Evolutionary conservation across 2,797 vertebrate species (phyloP).

Genomic region (Dipus sagitta): DNA sequence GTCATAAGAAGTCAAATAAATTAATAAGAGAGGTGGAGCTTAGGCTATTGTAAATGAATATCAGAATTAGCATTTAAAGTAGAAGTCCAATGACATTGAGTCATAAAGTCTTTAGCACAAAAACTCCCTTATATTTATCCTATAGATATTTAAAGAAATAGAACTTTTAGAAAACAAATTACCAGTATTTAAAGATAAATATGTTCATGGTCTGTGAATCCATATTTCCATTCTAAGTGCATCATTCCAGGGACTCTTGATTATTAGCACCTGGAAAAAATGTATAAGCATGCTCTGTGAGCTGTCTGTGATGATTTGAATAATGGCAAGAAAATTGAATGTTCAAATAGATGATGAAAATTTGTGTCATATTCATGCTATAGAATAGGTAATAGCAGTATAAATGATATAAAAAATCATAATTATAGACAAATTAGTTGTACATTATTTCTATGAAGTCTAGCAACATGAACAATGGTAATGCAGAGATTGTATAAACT

Average conservation of each 20-base stretch:
- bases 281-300: neutral
- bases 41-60: neutral
- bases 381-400: neutral
- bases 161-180: neutral
- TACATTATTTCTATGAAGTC: neutral
- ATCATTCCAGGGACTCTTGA: neutral
- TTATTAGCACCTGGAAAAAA: neutral
- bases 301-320: neutral
- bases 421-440: neutral
- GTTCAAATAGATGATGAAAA: neutral
- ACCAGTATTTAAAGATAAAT: neutral
- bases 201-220: neutral
- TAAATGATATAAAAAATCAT: neutral
- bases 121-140: neutral
- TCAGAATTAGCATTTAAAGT: conserved; percentile 11
- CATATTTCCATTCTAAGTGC: conserved; percentile 15
- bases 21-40: neutral
- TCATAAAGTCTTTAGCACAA: neutral
- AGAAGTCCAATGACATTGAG: neutral
- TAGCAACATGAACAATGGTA: neutral
- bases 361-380: neutral
- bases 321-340: neutral
- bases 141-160: neutral
- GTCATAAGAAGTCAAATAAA: neutral
- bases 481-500: neutral